Percentiles rank a stretch among this genome's conserved stretches.
phyloP scores from a whole-genome alignment of 2,888 invertebrate genomes.

The Laothoe populi region DNA sequence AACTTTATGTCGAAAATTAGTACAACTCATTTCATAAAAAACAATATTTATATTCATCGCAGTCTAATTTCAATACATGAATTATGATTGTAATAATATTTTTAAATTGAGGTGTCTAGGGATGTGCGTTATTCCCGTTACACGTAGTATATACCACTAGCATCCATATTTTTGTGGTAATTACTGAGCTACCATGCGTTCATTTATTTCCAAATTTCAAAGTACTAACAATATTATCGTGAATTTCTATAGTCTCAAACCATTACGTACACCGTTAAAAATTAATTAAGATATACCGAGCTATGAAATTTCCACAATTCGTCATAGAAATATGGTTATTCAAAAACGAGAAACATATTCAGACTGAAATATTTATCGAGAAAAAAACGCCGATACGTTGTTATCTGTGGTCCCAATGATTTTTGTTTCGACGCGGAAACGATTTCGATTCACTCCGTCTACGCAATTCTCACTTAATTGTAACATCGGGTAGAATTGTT shows the following conservation, averaged over 20 bases:
- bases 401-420: background rate
- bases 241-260: background rate
- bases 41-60: no score
- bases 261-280: slow-evolving; percentile 18
- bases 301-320: slow-evolving; percentile 19
- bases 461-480: slow-evolving; percentile 23
- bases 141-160: background rate
- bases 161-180: background rate
- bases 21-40: no score
- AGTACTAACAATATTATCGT: slow-evolving; percentile 7
- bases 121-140: no score
- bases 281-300: slow-evolving; percentile 20
- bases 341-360: background rate
- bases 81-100: no score
- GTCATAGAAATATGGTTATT: slow-evolving; percentile 9
- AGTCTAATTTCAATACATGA: no score
- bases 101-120: no score
- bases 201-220: background rate
- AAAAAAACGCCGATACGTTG: background rate
- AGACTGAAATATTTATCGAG: background rate
- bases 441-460: slow-evolving; percentile 9
- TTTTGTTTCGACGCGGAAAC: slow-evolving; percentile 16
- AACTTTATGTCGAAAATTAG: no score
- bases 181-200: background rate
- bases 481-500: slow-evolving; percentile 16